phyloP scores from a whole-genome alignment of 2,113 vertebrate genomes.

The Pitta sordida region DNA sequence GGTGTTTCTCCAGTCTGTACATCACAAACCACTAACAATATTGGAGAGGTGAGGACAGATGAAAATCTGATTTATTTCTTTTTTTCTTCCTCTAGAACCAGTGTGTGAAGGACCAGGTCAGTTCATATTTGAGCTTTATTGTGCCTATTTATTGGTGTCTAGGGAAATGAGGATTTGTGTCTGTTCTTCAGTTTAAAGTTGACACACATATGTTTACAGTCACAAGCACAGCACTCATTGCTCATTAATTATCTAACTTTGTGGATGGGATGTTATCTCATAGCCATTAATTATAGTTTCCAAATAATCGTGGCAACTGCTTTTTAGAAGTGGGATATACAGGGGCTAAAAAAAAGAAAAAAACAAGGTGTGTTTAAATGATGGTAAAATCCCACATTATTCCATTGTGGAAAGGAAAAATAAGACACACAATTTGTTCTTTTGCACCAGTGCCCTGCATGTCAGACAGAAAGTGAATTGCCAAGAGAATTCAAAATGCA shows the following conservation, averaged over 20 bases:
- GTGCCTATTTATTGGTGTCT: neutral
- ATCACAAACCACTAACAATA: neutral
- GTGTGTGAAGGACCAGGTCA: neutral
- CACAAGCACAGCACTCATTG: neutral
- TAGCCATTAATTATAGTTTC: neutral
- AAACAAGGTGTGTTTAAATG: neutral
- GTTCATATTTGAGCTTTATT: neutral
- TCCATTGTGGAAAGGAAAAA: neutral
- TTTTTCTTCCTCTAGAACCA: neutral
- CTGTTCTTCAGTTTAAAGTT: neutral
- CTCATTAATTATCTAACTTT: neutral
- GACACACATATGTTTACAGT: neutral
- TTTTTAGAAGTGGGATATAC: neutral
- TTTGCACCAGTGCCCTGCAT: neutral
- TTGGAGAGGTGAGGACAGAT: neutral
- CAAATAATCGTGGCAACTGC: neutral
- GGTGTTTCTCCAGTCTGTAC: neutral
- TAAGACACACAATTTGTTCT: neutral
- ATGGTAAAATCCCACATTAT: neutral
- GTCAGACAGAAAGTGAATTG: constrained; percentile 49
- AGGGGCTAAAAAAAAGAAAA: neutral
- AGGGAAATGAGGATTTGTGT: neutral
- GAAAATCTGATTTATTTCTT: neutral
- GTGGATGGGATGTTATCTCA: neutral
- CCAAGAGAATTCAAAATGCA: constrained; percentile 16